Evolutionary conservation across 2,888 invertebrate species (phyloP), one percentile per base, ranked within the genome.

Genomic region (Xanthorhoe designata): DNA sequence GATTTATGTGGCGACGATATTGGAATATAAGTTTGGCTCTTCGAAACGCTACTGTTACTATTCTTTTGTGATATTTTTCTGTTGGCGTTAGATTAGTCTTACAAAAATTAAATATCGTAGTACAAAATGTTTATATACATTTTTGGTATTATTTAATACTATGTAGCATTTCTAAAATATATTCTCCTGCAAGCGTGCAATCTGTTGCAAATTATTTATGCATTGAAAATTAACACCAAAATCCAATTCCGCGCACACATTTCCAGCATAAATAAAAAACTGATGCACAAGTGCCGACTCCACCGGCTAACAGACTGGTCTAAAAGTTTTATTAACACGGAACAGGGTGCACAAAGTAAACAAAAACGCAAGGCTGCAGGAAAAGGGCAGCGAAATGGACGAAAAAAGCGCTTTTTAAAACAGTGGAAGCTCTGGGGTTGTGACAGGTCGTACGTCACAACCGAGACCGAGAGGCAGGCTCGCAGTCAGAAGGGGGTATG

Each of bases 371-470:
- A 57, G 59, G 38, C 59, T 60, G 45, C 66, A 58, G 69, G 66
- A 70, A 73, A 73, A 67, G 64, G 42, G 58, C 66, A 73, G 61
- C 56, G 49, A 56, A 71, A 63, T 55, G 50, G 47, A 59, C 63
- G 61, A 64, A 71, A 74, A 64, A 72, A 69, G 61, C 59, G 54
- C 64, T 68, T 70, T 69, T 60, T 58, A 69, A 66, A 65, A 52
- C 50, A 63, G 63, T 58, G 62, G 56, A 64, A 64, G 72, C 66
- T 64, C 18, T 60, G 56, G 62, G 66, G 58, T 57, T 69, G 74
- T 71, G 74, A 71, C 74, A 74, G 74, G 74, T 70, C 70, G 70
- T 74, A 61, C 61, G 66, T 72, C 71, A n/a, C n/a, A 74, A 53
- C 58, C 57, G 64, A 62, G 64, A 59, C 64, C 68, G 50, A 50